Percentiles rank a stretch among this genome's conserved stretches.
Evolutionary conservation across 2,797 vertebrate species (phyloP).

Genomic region (Choloepus didactylus): DNA sequence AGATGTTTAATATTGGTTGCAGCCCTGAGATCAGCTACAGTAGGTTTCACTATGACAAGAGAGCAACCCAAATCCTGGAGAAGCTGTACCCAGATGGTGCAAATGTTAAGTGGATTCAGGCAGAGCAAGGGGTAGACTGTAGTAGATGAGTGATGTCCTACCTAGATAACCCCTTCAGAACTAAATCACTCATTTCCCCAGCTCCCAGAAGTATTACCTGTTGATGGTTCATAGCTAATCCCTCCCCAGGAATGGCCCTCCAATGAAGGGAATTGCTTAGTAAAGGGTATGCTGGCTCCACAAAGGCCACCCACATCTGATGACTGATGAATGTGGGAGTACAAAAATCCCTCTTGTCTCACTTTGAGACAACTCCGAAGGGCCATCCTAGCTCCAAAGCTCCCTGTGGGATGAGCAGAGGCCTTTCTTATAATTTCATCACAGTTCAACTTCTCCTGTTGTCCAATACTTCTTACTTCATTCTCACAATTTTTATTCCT

Average conservation of each 20-base stretch:
- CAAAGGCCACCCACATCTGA: not conserved
- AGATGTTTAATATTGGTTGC: not conserved
- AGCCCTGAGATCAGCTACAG: not conserved
- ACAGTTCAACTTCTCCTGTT: not conserved
- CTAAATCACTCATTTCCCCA: not conserved
- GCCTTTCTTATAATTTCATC: not conserved
- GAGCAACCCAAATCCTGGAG: not conserved
- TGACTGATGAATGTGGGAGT: no score
- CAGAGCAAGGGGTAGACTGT: not conserved
- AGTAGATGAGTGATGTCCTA: not conserved
- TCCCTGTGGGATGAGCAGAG: not conserved
- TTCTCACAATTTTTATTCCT: not conserved
- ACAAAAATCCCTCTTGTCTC: not conserved
- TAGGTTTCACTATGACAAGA: not conserved
- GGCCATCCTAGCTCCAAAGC: not conserved
- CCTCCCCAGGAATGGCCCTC: not conserved
- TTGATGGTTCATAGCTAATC: not conserved
- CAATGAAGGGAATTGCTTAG: not conserved
- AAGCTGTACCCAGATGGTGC: not conserved
- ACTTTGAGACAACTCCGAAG: not conserved
- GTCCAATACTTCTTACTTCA: not conserved
- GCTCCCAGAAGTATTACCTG: not conserved
- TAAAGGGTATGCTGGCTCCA: not conserved
- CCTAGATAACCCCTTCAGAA: not conserved
- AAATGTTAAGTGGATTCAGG: not conserved